Base-by-base conservation (phyloP, 1,140 invertebrate species). In the Tetraneura akinire region DNA sequence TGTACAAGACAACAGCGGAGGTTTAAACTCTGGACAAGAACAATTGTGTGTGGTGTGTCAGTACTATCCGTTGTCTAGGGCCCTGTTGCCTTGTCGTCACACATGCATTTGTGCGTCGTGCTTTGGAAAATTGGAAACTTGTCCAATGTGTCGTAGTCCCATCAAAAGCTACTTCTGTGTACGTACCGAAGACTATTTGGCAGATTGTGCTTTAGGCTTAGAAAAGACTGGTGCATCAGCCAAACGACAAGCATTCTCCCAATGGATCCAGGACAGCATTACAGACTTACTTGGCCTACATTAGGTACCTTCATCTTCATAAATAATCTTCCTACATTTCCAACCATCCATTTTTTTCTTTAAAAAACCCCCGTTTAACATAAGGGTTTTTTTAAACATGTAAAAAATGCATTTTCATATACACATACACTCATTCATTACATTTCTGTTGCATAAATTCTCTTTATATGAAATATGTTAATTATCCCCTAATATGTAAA, bases 151-250 rank as follows among this genome's bases (percentile, higher is more conserved):
- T 85, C 88, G 93, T 51, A 91, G 91, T 81, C 90, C 89, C 8
- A 93, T 95, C 81, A 91, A 91, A 81, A 91, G 90, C 82, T 95
- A 93, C 86, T 94, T 94, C 86, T 92, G 91, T 85, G 92, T 92
- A 81, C 86, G 91, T 37, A 89, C 89, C 71, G 92, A 93, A 82
- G 92, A 93, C 51, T 92, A 92, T 82, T 88, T 91, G 85, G 88
- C 90, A 3, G 86, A 89, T n/a, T 64, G 80, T 64, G 55, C 74
- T 14, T n/a, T n/a, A 2, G 80, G 82, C n/a, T 32, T 80, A 66
- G 83, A 82, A 3, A 81, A 81, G 80, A 70, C 82, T 9, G 74
- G 60, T n/a, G 49, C 76, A 10, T 80, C 82, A 13, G 51, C 81
- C 49, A 82, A 83, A 32, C 80, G 81, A 4, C 81, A 82, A 49